Percentiles rank a stretch among this genome's conserved stretches.
These are phyloP conservation scores for Lutraria rhynchaena DNA, from an alignment of 1,140 invertebrate genomes.

Conservation along the genomic window DNA sequence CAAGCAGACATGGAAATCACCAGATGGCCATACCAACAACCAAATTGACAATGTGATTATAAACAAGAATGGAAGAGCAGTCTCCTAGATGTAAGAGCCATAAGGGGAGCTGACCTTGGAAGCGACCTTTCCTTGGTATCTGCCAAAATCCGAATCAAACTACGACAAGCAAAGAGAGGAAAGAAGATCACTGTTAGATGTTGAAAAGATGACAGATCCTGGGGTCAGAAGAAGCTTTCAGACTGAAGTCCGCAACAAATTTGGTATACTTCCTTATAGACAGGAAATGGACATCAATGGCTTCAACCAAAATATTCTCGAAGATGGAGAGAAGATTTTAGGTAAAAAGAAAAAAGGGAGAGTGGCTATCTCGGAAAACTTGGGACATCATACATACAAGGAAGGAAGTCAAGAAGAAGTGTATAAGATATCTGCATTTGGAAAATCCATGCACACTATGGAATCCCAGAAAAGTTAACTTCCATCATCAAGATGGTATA, in stretches of 20 bases:
- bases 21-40: slow-evolving; percentile 32
- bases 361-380: slow-evolving; percentile 59
- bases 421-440: no score
- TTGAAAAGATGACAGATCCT: slow-evolving; percentile 3
- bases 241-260: neutral
- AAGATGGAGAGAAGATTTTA: no score
- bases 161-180: neutral
- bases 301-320: neutral
- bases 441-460: slow-evolving; percentile 35
- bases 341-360: no score
- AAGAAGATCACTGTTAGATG: neutral
- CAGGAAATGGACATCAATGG: neutral
- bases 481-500: slow-evolving; percentile 14
- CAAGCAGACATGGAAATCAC: slow-evolving; percentile 46
- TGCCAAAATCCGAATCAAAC: slow-evolving; percentile 51
- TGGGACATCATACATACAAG: slow-evolving; percentile 57
- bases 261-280: neutral
- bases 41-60: slow-evolving; percentile 61
- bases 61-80: slow-evolving; percentile 33
- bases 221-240: neutral
- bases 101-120: slow-evolving; percentile 63
- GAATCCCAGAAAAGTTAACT: slow-evolving; percentile 16
- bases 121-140: slow-evolving; percentile 61
- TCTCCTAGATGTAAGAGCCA: slow-evolving; percentile 37
- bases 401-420: no score